Base-by-base conservation (phyloP, 2,113 vertebrate species). In the Ellobius talpinus region DNA sequence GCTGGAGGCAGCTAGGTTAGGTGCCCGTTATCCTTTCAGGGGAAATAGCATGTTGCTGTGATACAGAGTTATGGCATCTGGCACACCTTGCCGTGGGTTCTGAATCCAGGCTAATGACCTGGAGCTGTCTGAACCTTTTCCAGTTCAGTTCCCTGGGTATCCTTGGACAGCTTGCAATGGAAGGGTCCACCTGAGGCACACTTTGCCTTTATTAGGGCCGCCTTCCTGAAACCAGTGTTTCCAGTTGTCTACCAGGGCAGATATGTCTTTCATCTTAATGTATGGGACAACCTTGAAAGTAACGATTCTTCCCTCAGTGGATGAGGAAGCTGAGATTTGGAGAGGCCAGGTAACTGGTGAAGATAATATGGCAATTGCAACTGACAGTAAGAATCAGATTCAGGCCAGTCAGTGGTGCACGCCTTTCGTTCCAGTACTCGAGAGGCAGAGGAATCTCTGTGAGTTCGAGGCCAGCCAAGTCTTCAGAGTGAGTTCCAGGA, bases 31-130 rank as follows among this genome's bases (percentile, higher is more conserved):
- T 93, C 95, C 14, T 93, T 63, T 95, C 96, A 90, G 76, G 92
- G 82, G 66, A 97, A 95, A 91, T 97, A 61, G 76, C 94, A 82
- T 96, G 90, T 84, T 97, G 94, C 98, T 97, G 89, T 92, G 95
- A 78, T 94, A 78, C 85, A 26, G 96, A 95, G 90, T 94, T 96
- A 94, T 39, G 52, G 79, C 93, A 96, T 91, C 91, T 91, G 90
- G 81, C 91, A 42, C 82, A 2, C 93, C 95, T 96, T 96, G 55
- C 39, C 97, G 92, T 97, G 85, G 85, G 81, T 92, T 97, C 68
- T 68, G 96, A 97, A 96, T 98, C 92, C 92, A 92, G 82, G 90
- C 92, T 98, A 96, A 97, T 94, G 89, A 0, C 0, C 0, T 96
- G 94, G 96, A 96, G n/a, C 5, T 24, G 81, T 82, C 96, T 81